phyloP scores from a whole-genome alignment of 2,797 vertebrate species.

The Siniperca undulata region DNA sequence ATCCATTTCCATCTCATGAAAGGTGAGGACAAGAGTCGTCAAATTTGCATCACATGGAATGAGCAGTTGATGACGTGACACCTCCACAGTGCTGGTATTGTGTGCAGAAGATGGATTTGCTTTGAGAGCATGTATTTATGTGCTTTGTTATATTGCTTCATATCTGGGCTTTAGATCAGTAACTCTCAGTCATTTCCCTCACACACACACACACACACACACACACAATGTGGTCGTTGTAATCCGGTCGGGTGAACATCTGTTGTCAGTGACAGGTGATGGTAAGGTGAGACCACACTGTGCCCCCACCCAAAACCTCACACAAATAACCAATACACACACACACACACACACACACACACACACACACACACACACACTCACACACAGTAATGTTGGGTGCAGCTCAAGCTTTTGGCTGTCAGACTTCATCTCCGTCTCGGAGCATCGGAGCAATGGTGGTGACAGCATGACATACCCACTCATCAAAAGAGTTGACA shows the following conservation, averaged over 20 bases:
- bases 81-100: constrained; percentile 29
- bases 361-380: constrained; percentile 25
- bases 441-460: constrained; percentile 21
- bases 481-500: constrained; percentile 53
- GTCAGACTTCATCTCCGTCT: constrained; percentile 51
- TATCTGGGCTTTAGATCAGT: constrained; percentile 35
- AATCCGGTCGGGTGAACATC: constrained; percentile 63
- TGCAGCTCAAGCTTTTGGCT: constrained; percentile 46
- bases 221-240: constrained; percentile 25
- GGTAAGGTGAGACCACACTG: constrained; percentile 69
- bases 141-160: constrained; percentile 37
- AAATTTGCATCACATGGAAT: constrained; percentile 49
- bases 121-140: constrained; percentile 19
- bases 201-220: constrained; percentile 3
- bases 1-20: constrained; percentile 36
- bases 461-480: constrained; percentile 61
- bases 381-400: constrained; percentile 36
- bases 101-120: constrained; percentile 27
- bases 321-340: constrained; percentile 39
- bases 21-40: constrained; percentile 59
- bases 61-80: constrained; percentile 56
- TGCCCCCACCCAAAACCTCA: constrained; percentile 45
- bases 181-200: background rate
- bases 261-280: constrained; percentile 73
- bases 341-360: constrained; percentile 24